phyloP scores from a whole-genome alignment of 2,797 vertebrate genomes.

The Sebastes baramenuke region DNA sequence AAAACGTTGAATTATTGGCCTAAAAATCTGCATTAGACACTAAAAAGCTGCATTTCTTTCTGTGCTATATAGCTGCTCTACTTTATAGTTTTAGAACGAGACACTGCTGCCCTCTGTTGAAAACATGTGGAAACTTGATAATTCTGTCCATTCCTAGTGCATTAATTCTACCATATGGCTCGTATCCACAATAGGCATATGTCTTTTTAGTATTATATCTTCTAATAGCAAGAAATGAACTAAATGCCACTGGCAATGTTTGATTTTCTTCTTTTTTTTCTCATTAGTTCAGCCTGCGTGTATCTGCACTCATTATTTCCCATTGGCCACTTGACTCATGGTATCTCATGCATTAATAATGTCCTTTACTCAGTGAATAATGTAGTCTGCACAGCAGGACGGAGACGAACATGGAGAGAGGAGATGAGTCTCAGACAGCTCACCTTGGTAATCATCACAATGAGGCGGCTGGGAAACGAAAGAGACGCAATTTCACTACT shows the following conservation, averaged over 20 bases:
- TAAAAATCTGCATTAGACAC: neutral
- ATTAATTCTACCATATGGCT: neutral
- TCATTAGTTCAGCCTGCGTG: constrained; percentile 13
- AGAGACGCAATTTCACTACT: constrained; percentile 32
- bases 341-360: constrained; percentile 68
- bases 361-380: constrained; percentile 55
- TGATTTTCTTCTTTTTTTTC: constrained; percentile 13
- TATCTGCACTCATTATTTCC: constrained; percentile 51
- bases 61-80: neutral
- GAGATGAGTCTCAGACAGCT: constrained; percentile 42
- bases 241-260: neutral
- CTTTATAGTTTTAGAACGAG: neutral
- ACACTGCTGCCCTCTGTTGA: constrained; percentile 73
- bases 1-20: neutral
- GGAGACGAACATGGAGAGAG: constrained; percentile 6
- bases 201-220: neutral
- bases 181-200: neutral
- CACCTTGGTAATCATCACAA: constrained; percentile 45
- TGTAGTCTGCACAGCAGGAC: constrained; percentile 39
- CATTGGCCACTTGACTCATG: constrained; percentile 48
- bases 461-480: constrained; percentile 7
- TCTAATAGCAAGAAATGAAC: neutral
- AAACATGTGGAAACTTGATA: neutral
- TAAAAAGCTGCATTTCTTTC: neutral
- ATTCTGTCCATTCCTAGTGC: neutral